Evolutionary conservation across 2,888 invertebrate species (phyloP), one percentile per base, ranked within the genome.

Genomic region (Folsomia candida): DNA sequence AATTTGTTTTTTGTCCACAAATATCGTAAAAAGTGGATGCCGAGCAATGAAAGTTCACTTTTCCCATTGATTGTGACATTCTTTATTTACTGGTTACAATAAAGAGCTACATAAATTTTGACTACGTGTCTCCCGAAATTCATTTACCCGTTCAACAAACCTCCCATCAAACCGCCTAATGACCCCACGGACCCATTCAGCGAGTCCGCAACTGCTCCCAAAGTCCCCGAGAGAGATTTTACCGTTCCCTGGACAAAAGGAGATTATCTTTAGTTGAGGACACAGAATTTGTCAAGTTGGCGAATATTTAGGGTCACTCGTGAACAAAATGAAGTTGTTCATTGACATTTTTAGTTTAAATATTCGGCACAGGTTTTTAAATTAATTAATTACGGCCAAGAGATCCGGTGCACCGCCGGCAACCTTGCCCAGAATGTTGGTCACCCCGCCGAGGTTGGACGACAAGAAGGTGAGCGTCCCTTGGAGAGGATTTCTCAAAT

Each of bases 371-470:
- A n/a, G n/a, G n/a, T n/a, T n/a, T n/a, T 37, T 37, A 37, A 37
- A 9, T 37, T 29, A 59, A 2, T 64, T 62, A 57, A 69, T 67
- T 70, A 79, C 79, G 20, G 70, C 47, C 22, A 77, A 64, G 11
- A 76, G 69, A 71, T 76, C 76, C 6, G 79, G 76, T 27, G 67
- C 70, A 22, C 73, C 72, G 25, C 72, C 75, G 25, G 77, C 69
- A n/a, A 70, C 24, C 18, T 51, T 66, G 11, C 27, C 58, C 18
- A 79, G 58, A 6, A 79, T 51, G 6, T 58, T 73, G 67, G 76
- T 79, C n/a, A 76, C 76, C 26, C 73, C 73, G 20, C 28, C 26
- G 22, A 77, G 37, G 60, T 79, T 79, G 29, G 75, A 22, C 6
- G 71, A 64, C 11, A 77, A 64, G 60, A 77, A 79, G 29, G 67